Conservation (phyloP, 2,113 vertebrate species). For the Cnemophilus loriae region DNA sequence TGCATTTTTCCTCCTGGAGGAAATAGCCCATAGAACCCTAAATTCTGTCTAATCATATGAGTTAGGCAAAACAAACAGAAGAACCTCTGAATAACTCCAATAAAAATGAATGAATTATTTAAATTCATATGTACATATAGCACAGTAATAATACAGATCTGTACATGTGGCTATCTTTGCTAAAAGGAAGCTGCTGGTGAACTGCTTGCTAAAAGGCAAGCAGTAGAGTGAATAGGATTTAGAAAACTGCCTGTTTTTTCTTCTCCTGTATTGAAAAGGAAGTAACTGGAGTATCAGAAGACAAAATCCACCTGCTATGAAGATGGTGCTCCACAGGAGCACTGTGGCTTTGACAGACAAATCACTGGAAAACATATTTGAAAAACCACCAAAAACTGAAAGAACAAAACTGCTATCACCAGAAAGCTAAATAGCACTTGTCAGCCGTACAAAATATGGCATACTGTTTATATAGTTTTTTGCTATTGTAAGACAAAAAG, state of each 20-base stretch:
- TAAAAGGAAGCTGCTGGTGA: neutral
- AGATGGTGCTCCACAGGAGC: neutral
- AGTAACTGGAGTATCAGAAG: neutral
- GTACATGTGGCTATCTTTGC: neutral
- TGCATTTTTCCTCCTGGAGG: neutral
- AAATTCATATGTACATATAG: neutral
- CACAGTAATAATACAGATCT: neutral
- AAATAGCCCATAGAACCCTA: neutral
- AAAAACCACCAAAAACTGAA: neutral
- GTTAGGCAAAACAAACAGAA: neutral
- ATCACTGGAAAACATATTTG: neutral
- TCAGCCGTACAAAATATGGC: neutral
- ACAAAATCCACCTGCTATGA: neutral
- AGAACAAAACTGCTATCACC: neutral
- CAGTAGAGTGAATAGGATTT: neutral
- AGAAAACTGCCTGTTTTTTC: neutral
- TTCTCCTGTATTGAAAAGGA: neutral
- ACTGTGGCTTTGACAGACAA: neutral
- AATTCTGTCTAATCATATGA: neutral
- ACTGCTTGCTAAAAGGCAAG: neutral
- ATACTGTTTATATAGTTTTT: neutral
- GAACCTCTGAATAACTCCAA: neutral
- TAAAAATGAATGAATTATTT: neutral
- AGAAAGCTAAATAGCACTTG: neutral
- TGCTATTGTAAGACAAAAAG: neutral